These are phyloP conservation scores for Selenia dentaria DNA, from an alignment of 2,888 invertebrate genomes.

Conservation along the genomic window DNA sequence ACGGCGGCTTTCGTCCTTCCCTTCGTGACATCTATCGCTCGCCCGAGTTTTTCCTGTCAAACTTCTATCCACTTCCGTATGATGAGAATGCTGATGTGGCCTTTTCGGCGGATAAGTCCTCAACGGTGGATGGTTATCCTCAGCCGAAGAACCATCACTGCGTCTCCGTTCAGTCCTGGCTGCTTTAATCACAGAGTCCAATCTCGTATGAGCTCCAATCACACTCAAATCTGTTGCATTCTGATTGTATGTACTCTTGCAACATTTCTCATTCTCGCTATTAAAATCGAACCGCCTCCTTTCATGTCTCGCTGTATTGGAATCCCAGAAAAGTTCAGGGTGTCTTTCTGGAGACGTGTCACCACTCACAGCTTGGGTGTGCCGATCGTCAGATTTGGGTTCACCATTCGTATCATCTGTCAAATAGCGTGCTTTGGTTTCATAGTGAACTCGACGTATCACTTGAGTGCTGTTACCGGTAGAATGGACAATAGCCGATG, in stretches of 20 bases:
- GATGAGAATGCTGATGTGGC: constrained; percentile 38
- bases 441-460: constrained; percentile 52
- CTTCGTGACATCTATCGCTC: constrained; percentile 54
- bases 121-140: constrained; percentile 64
- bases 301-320: constrained; percentile 66
- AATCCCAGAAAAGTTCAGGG: constrained; percentile 76
- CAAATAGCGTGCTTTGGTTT: constrained; percentile 45
- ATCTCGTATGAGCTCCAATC: constrained; percentile 61
- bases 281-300: constrained; percentile 66
- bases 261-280: constrained; percentile 78
- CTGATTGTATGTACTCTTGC: constrained; percentile 76
- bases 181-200: constrained; percentile 79
- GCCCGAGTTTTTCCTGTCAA: constrained; percentile 62
- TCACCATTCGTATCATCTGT: constrained; percentile 64
- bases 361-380: neutral
- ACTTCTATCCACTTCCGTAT: constrained; percentile 59
- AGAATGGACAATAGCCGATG: constrained; percentile 70
- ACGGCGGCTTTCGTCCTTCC: constrained; percentile 46
- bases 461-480: constrained; percentile 72
- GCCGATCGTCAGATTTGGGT: constrained; percentile 59
- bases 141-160: constrained; percentile 63
- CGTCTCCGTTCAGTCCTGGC: constrained; percentile 59
- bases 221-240: constrained; percentile 68
- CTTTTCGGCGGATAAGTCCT: constrained; percentile 70
- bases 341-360: constrained; percentile 69